These are phyloP conservation scores for Dermochelys coriacea DNA, from an alignment of 2,797 vertebrate genomes.

Conservation along the genomic window DNA sequence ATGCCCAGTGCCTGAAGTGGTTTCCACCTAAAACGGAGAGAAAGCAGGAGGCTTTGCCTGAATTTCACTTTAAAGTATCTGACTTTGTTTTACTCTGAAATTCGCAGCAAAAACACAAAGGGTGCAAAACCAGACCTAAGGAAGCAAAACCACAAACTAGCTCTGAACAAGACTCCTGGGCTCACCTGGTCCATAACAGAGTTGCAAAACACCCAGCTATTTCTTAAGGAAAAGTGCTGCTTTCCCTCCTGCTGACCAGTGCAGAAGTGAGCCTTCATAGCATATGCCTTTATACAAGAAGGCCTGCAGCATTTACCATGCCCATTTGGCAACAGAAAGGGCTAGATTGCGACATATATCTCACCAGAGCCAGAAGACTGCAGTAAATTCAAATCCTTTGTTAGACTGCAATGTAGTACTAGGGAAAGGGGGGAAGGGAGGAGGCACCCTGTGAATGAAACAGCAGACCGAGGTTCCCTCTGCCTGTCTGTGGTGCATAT, in stretches of 20 bases:
- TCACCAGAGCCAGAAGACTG: constrained; percentile 64
- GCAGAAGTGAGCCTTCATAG: background rate
- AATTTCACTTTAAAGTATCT: background rate
- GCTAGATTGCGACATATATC: background rate
- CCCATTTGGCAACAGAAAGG: background rate
- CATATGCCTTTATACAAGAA: background rate
- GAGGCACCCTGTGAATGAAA: background rate
- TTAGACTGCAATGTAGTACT: constrained; percentile 75
- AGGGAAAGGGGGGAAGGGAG: constrained; percentile 34
- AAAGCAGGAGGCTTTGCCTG: background rate
- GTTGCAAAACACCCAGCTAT: background rate
- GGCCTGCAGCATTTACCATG: constrained; percentile 54
- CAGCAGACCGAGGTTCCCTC: background rate
- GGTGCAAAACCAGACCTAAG: background rate
- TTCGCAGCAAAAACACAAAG: background rate
- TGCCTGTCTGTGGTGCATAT: background rate
- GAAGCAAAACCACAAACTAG: background rate
- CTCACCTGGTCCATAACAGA: background rate
- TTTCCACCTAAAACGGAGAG: constrained; percentile 38
- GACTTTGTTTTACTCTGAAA: background rate
- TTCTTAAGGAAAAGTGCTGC: background rate
- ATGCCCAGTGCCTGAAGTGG: constrained; percentile 11
- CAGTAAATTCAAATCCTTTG: constrained; percentile 48
- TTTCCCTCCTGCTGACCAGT: background rate
- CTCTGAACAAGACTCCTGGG: background rate